Evolutionary conservation across 2,888 invertebrate genomes (phyloP).

Genomic region (Urechis unicinctus): DNA sequence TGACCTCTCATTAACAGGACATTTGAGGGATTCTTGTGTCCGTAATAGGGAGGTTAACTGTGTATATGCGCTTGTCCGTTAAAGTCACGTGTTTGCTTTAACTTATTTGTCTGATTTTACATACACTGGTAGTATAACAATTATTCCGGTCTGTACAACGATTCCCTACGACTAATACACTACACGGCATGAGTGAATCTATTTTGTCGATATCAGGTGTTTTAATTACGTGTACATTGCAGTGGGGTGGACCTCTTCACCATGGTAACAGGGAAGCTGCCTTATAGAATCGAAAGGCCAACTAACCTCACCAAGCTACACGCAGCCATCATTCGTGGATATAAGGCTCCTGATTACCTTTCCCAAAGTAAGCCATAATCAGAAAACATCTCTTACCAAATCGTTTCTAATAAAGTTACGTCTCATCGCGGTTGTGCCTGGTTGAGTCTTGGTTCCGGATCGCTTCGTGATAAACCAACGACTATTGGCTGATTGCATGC

Average conservation of each 20-base stretch:
- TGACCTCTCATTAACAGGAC: background rate
- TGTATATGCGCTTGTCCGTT: background rate
- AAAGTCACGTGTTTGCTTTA: background rate
- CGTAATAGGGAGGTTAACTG: too few species aligned
- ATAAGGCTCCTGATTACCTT: constrained; percentile 28
- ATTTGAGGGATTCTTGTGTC: too few species aligned
- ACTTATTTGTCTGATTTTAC: background rate
- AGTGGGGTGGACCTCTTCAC: constrained; percentile 40
- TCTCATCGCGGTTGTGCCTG: too few species aligned
- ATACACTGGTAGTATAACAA: background rate
- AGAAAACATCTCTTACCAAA: background rate
- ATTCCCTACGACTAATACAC: too few species aligned
- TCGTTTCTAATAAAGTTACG: too few species aligned
- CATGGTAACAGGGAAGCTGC: constrained; percentile 36
- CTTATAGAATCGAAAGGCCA: constrained; percentile 33
- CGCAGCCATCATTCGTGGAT: constrained; percentile 32
- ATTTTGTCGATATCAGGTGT: background rate
- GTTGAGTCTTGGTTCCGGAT: too few species aligned
- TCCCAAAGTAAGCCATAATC: constrained; percentile 24
- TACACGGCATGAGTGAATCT: background rate
- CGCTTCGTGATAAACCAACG: too few species aligned
- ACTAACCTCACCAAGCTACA: constrained; percentile 32
- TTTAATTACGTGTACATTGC: constrained; percentile 13
- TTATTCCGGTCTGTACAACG: too few species aligned
- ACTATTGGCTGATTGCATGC: too few species aligned